Base-by-base conservation (phyloP, 2,797 vertebrate species). In the Xenops minutus region DNA sequence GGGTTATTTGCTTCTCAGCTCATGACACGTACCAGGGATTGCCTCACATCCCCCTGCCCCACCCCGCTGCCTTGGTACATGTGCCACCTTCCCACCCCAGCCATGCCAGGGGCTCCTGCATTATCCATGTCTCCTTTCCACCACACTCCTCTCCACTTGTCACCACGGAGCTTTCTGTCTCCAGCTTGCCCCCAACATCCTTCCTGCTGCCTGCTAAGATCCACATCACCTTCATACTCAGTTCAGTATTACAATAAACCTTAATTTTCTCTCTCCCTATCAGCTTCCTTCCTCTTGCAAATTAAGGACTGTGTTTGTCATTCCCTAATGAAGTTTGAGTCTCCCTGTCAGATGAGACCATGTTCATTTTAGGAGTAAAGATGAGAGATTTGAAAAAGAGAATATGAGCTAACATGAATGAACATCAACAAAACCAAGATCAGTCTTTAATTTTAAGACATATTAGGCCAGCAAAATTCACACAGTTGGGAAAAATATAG, bases 11-110 rank as follows among this genome's bases (percentile, higher is more conserved):
- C 21, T 51, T 51, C 37, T n/a, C n/a, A 55, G n/a, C 56, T 46
- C 0, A 0, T 29, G 41, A 20, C 59, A 30, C 9, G 0, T 19
- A 41, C 29, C 4, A 15, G 29, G 59, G 55, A 46, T 52, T 51
- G 32, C 32, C n/a, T 73, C 0, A 2, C 15, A 27, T 10, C 20
- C 29, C 43, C 43, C 41, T 10, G 12, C 12, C 32, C 36, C n/a
- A 48, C 10, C 7, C 48, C 1, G 0, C 1, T 16, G 36, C 23
- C 36, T 23, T 34, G 26, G 46, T 24, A 49, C 18, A 6, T 4
- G 27, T 36, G 58, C 20, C 84, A 55, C 55, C 61, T 73, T 56
- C 49, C 55, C 61, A 52, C 49, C 66, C 34, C 29, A 46, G 54
- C 36, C 41, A 24, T 6, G 20, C 55, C 23, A 37, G 32, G 34